A percentile compares a stretch with the other conserved stretches of the same genome.
phyloP scores from a whole-genome alignment of 2,113 vertebrate genomes.

The Grammomys surdaster region DNA sequence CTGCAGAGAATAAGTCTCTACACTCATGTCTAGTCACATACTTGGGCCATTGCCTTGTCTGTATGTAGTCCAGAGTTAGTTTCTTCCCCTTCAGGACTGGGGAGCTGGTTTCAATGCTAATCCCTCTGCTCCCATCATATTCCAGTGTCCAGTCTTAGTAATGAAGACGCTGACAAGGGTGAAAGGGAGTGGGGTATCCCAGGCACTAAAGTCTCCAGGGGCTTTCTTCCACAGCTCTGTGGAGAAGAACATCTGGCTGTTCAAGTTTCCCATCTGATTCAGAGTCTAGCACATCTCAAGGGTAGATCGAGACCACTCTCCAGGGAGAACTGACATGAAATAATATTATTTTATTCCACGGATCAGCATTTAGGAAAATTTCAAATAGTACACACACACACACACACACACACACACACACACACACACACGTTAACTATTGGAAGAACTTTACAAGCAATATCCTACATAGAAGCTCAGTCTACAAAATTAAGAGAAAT shows the following conservation, averaged over 20 bases:
- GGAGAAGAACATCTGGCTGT: neutral
- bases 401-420: neutral
- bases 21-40: neutral
- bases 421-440: neutral
- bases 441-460: neutral
- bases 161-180: neutral
- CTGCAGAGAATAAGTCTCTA: neutral
- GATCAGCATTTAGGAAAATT: neutral
- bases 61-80: neutral
- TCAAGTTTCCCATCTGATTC: neutral
- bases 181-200: accelerated
- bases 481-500: neutral
- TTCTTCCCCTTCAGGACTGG: neutral
- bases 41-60: neutral
- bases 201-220: neutral
- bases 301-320: accelerated
- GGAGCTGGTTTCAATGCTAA: neutral
- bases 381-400: neutral
- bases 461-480: neutral
- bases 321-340: neutral
- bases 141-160: neutral
- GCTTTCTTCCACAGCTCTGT: neutral
- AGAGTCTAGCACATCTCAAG: neutral
- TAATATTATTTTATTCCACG: neutral
- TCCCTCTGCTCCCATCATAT: neutral